Evolutionary conservation across 2,797 vertebrate genomes (phyloP).

Genomic region (Syngnathus acus): DNA sequence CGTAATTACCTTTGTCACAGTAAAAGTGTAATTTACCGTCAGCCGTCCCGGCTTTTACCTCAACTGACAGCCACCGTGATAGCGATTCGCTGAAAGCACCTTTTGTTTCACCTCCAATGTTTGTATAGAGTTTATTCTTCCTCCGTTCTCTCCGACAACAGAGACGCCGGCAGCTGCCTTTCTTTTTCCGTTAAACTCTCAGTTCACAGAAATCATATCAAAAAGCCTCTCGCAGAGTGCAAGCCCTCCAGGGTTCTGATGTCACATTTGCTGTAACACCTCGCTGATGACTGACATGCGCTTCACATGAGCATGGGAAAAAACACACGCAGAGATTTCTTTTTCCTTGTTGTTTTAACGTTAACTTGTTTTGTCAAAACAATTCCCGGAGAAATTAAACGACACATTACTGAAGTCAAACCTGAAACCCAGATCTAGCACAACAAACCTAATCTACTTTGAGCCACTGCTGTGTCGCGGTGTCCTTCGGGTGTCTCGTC

Average conservation of each 20-base stretch:
- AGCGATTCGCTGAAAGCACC: conserved; percentile 55
- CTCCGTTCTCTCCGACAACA: conserved; percentile 42
- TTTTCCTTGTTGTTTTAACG: conserved; percentile 70
- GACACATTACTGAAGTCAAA: conserved; percentile 68
- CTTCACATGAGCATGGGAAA: conserved; percentile 60
- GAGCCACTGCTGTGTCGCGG: conserved; percentile 58
- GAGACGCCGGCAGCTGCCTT: conserved; percentile 60
- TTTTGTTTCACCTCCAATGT: conserved; percentile 64
- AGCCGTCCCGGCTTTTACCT: conserved; percentile 50
- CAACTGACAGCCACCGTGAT: conserved; percentile 53
- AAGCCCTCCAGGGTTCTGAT: conserved; percentile 78
- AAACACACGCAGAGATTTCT: conserved; percentile 47
- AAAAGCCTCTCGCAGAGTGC: conserved; percentile 69
- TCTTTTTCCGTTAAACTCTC: conserved; percentile 67
- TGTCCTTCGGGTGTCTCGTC: conserved; percentile 56
- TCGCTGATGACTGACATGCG: conserved; percentile 71
- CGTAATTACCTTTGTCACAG: conserved; percentile 61
- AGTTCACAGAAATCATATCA: conserved; percentile 73
- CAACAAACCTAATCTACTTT: conserved; percentile 68
- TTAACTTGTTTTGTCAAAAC: conserved; percentile 82
- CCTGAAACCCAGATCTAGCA: conserved; percentile 69
- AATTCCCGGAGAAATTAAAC: conserved; percentile 77
- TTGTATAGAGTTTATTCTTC: conserved; percentile 57
- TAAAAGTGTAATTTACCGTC: conserved; percentile 58
- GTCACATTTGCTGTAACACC: conserved; percentile 77